Evolutionary conservation across 2,797 vertebrate genomes (phyloP), one percentile per base, ranked within the genome.

Genomic region (Gouania willdenowi): DNA sequence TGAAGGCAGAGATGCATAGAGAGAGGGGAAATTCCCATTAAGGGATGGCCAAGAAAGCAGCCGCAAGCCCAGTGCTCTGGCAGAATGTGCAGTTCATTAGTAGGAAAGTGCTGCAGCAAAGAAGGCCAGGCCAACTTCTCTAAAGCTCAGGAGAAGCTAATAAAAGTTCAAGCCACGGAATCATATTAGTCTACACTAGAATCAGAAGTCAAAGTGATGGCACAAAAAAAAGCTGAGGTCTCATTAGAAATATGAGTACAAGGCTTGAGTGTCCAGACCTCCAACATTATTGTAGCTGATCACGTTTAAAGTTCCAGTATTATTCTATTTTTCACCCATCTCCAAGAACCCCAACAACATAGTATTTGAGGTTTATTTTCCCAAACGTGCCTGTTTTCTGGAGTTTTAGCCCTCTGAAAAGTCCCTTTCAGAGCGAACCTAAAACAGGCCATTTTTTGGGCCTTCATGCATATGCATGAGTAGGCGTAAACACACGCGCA

Each of bases 1-100:
- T 61, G 63, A 57, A 77, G 67, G 55, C 66, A 59, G 51, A 50
- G 66, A 75, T 66, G 70, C 58, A 73, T 66, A 59, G 64, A 76
- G 70, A 64, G 62, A 62, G 49, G 76, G 82, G 82, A 83, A 83
- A 81, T 85, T 85, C 87, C 83, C 78, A 83, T 84, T 82, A 80
- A 75, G 75, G 64, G 73, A 76, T 82, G 69, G 76, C 81, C 73
- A 76, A 72, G 46, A 70, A 75, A 52, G 54, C 21, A 14, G 47
- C 51, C 49, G 52, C 22, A 8, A 72, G 72, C 79, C 75, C 81
- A 82, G 45, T 41, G 45, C 69, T 72, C 57, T 45, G 31, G 68
- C 80, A 75, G 75, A 88, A 88, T 87, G 77, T 88, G 82, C 82
- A 87, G 81, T 87, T 89, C 84, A 89, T 89, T 87, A 89, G 77